Evolutionary conservation across 2,113 vertebrate species (phyloP).

Genomic region (human): DNA sequence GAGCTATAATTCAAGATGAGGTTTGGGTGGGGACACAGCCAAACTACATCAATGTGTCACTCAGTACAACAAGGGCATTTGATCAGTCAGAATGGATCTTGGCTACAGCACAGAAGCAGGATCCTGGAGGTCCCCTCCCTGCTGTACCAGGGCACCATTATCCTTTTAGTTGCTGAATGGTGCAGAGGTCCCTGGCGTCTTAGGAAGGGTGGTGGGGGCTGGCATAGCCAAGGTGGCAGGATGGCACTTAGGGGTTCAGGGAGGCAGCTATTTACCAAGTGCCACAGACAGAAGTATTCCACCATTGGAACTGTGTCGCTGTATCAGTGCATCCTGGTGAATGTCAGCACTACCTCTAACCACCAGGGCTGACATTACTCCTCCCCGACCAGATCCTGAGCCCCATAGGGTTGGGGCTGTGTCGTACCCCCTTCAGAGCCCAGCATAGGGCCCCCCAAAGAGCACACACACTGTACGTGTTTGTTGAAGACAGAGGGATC

Average conservation of each 20-base stretch:
- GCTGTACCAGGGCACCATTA: not conserved
- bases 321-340: no score
- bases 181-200: not conserved
- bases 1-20: no score
- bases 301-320: not conserved
- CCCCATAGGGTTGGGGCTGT: not conserved
- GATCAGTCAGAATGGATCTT: not conserved
- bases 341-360: not conserved
- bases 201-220: not conserved
- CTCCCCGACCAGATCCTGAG: not conserved
- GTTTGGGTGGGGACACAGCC: no score
- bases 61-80: no score
- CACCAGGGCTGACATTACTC: not conserved
- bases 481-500: not conserved
- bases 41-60: not conserved
- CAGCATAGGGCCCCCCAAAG: no score
- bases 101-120: not conserved
- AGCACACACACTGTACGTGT: rapidly evolving
- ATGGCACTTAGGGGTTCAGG: not conserved
- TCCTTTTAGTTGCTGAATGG: not conserved
- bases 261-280: not conserved
- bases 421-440: not conserved
- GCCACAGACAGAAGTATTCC: not conserved
- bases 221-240: not conserved
- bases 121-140: not conserved